phyloP scores from a whole-genome alignment of 2,888 invertebrate species.

The Peribatodes rhomboidaria region DNA sequence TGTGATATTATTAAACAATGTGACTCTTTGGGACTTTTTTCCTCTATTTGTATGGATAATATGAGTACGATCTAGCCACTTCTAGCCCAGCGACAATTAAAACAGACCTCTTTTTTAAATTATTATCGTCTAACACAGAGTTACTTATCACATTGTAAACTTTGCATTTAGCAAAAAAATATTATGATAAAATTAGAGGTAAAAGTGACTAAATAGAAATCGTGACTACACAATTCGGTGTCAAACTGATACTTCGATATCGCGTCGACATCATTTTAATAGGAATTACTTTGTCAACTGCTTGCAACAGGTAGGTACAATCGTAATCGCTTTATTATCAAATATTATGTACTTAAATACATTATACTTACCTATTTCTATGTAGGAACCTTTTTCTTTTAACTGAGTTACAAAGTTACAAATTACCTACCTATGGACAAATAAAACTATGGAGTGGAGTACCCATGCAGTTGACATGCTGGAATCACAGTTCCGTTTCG shows the following conservation, averaged over 20 bases:
- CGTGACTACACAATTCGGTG: slow-evolving; percentile 38
- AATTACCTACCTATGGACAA: not conserved
- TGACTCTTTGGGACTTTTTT: no score
- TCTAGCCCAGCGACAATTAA: no score
- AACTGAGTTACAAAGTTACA: not conserved
- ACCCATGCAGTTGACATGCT: no score
- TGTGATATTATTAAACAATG: no score
- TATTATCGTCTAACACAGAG: no score
- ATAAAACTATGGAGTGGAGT: not conserved
- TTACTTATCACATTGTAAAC: no score
- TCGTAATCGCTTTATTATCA: slow-evolving; percentile 50
- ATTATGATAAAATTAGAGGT: slow-evolving; percentile 11
- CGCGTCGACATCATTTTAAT: slow-evolving; percentile 37
- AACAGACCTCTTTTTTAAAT: no score
- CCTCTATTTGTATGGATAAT: no score
- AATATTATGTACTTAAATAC: slow-evolving; percentile 2
- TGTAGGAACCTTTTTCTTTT: not conserved
- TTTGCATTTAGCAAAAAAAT: not conserved
- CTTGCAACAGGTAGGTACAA: slow-evolving; percentile 30
- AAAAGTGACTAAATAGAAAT: slow-evolving; percentile 31
- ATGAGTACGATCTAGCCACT: no score
- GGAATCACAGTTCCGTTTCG: slow-evolving; percentile 21
- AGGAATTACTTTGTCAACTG: slow-evolving; percentile 44
- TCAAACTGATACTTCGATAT: slow-evolving; percentile 49
- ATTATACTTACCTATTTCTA: not conserved